Evolutionary conservation across 2,888 invertebrate genomes (phyloP).

Genomic region (Oxytorus armatus): DNA sequence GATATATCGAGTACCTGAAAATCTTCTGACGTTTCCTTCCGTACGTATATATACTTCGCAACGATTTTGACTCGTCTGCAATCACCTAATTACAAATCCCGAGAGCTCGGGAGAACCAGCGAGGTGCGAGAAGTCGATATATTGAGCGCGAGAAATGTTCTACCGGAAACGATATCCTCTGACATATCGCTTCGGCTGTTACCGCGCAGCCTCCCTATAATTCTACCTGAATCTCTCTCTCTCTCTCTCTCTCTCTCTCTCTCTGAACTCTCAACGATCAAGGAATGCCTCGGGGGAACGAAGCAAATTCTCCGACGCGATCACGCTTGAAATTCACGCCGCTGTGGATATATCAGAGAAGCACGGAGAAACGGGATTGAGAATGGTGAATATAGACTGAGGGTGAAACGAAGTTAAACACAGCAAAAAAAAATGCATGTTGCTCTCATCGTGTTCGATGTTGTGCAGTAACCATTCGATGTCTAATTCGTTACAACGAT

Average conservation of each 20-base stretch:
- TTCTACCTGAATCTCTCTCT: conserved; percentile 20
- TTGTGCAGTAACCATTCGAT: conserved; percentile 5
- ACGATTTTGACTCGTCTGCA: conserved; percentile 54
- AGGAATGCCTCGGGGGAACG: conserved; percentile 60
- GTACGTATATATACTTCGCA: conserved; percentile 28
- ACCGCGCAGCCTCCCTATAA: conserved; percentile 15
- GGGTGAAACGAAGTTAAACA: background rate
- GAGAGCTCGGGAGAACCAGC: conserved; percentile 20
- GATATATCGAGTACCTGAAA: background rate
- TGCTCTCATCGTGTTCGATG: conserved; percentile 12
- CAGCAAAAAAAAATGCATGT: conserved; percentile 9
- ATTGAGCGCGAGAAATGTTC: conserved; percentile 53
- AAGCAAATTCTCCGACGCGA: conserved; percentile 60
- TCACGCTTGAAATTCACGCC: conserved; percentile 56
- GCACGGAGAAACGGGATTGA: conserved; percentile 12
- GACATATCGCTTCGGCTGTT: conserved; percentile 37
- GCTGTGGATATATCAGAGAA: conserved; percentile 27
- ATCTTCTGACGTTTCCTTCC: conserved; percentile 21
- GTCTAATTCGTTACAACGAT: conserved; percentile 4
- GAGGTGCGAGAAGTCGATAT: conserved; percentile 60
- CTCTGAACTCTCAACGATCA: conserved; percentile 39
- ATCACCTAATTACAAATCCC: conserved; percentile 62
- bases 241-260: conserved; percentile 35
- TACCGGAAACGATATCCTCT: conserved; percentile 45
- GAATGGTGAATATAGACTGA: conserved; percentile 13